Evolutionary conservation across 2,888 invertebrate species (phyloP), one percentile per base, ranked within the genome.

Genomic region (Zaprionus lineosus): DNA sequence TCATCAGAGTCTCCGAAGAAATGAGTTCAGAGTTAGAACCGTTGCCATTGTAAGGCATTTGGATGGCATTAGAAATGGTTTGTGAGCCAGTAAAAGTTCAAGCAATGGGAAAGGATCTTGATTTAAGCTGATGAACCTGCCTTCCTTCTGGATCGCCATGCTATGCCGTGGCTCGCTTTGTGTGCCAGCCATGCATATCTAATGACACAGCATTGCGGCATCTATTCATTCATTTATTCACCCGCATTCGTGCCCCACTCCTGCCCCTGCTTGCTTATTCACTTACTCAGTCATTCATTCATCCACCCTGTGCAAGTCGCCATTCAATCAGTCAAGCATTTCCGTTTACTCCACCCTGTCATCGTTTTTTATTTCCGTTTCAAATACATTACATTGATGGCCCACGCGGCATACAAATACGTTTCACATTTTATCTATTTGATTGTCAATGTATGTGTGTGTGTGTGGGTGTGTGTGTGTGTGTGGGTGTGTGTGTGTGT

Each of bases 301-400:
- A 41, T 11, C 46, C 46, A 46, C 6, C 36, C 46, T 47, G 8
- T 34, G 56, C 70, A 62, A 51, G 47, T 41, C 36, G 62, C 73
- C 72, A 53, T 62, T 76, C 63, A 73, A 73, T 85, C 84, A 67
- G 55, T 79, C 61, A 39, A 59, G 36, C 76, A 76, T 53, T 81
- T 86, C 84, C 86, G 74, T 48, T 66, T 31, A 40, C 62, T 36
- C 52, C 53, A 14, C 24, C 52, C 70, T 48, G 51, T 36, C 48
- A 36, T 52, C 19, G 55, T 48, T 53, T 74, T 79, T 83, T 62
- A 81, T 81, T 81, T 78, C 77, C 86, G 82, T 76, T 78, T 78
- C 84, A 68, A 78, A 81, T 78, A 72, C 63, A 76, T 70, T 79
- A 59, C 81, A 76, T 53, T 59, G 61, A 51, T 53, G 63, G 48